Base-by-base conservation (phyloP, 2,113 vertebrate genomes). In the Gavialis gangeticus region DNA sequence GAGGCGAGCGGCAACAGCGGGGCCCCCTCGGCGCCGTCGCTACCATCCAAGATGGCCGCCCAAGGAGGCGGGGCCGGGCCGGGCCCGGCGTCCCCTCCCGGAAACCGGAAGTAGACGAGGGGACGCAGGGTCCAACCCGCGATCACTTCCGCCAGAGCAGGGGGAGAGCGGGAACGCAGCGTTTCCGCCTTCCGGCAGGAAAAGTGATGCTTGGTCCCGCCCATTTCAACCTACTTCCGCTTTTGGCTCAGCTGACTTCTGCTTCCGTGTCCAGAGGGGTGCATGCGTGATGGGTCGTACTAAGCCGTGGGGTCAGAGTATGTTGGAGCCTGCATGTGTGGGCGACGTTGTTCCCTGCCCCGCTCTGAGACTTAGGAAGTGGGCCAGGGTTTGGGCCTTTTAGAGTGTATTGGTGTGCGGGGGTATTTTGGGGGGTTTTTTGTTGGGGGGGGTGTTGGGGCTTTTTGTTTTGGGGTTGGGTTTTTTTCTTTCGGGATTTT, bases 11-110 rank as follows among this genome's bases (percentile, higher is more conserved):
- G 37, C 22, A 5, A n/a, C 19, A 12, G 54, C 57, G 7, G 28
- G 27, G 28, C 56, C 10, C 88, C 94, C 59, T 37, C 21, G 27
- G 85, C 56, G 89, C 96, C 91, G 82, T 97, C 92, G 96, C 93
- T 91, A 91, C 85, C 34, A 69, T 85, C 97, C 96, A 96, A 97
- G 97, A 97, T 97, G 97, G 97, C 97, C 85, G 97, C 93, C 96
- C 93, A 90, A 95, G 83, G 92, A 96, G 95, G 94, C 91, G 90
- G 93, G 27, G 88, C 85, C 19, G 12, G 13, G 2, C 28, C 46
- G 2, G 19, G 1, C 37, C 67, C 34, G 73, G 58, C 56, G 83
- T 24, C 93, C 27, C 3, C 19, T 85, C 88, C 94, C 94, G 91
- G 88, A 25, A 79, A 17, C 37, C 27, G 82, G 58, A 88, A 79